phyloP scores from a whole-genome alignment of 2,113 vertebrate genomes.

The Tachysurus vachellii region DNA sequence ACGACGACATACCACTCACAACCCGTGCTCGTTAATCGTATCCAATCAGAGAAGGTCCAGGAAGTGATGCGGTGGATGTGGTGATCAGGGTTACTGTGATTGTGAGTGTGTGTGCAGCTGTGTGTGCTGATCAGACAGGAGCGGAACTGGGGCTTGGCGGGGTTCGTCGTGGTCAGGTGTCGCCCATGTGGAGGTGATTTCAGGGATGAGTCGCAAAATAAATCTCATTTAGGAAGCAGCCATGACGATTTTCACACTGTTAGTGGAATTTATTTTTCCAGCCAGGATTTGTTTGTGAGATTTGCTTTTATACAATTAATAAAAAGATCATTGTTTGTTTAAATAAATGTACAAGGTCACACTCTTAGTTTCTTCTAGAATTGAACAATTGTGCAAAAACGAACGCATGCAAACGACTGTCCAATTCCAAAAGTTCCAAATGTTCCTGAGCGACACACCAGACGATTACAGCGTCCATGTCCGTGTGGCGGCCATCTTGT shows the following conservation, averaged over 20 bases:
- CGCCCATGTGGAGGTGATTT: background rate
- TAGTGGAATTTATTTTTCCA: too few relatives aligned
- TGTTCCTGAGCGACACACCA: background rate
- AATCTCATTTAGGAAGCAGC: background rate
- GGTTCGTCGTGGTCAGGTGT: background rate
- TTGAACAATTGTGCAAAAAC: too few relatives aligned
- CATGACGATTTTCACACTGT: background rate
- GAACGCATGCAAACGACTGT: too few relatives aligned
- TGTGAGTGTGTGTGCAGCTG: background rate
- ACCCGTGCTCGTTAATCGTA: background rate
- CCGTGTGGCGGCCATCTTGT: too few relatives aligned
- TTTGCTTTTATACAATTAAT: too few relatives aligned
- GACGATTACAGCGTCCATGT: background rate
- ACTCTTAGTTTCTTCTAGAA: too few relatives aligned
- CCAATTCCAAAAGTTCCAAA: too few relatives aligned
- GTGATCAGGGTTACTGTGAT: background rate
- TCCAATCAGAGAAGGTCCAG: slow-evolving; percentile 14
- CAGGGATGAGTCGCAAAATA: background rate
- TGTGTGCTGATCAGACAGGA: background rate
- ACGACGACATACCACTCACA: background rate
- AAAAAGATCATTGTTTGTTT: too few relatives aligned
- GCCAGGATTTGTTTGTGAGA: background rate
- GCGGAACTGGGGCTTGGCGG: background rate
- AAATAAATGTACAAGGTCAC: too few relatives aligned
- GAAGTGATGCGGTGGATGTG: background rate